These are phyloP conservation scores for Lasiurus cinereus DNA, from an alignment of 2,113 vertebrate genomes.

Conservation along the genomic window DNA sequence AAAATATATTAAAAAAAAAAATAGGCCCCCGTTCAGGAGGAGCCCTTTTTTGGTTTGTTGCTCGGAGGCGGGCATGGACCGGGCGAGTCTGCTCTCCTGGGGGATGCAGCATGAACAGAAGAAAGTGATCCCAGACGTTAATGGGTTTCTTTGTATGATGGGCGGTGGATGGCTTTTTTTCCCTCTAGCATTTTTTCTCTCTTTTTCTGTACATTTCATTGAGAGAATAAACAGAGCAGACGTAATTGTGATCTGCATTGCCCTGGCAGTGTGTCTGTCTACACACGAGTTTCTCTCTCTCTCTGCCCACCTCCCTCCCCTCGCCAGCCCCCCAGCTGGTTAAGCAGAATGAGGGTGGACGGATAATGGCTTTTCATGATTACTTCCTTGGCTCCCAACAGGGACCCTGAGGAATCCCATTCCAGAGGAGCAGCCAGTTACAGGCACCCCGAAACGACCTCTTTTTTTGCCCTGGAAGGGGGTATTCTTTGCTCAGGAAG, in stretches of 20 bases:
- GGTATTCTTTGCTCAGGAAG: neutral
- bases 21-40: neutral
- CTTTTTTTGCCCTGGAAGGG: neutral
- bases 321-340: neutral
- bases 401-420: conserved; percentile 27
- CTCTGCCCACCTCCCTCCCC: neutral
- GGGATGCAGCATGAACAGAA: neutral
- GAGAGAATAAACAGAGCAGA: conserved; percentile 3
- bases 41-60: neutral
- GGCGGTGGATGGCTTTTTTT: neutral
- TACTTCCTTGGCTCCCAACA: conserved; percentile 7
- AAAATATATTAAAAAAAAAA: neutral
- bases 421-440: conserved; percentile 4
- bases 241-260: conserved; percentile 25
- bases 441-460: neutral
- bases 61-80: neutral
- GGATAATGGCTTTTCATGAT: neutral
- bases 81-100: neutral
- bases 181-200: conserved; percentile 48
- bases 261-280: neutral
- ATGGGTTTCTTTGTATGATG: neutral
- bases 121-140: neutral
- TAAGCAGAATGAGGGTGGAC: conserved; percentile 1
- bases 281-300: neutral
- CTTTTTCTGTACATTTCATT: neutral